These are phyloP conservation scores for Mus spicilegus DNA, from an alignment of 2,113 vertebrate genomes.

Conservation along the genomic window DNA sequence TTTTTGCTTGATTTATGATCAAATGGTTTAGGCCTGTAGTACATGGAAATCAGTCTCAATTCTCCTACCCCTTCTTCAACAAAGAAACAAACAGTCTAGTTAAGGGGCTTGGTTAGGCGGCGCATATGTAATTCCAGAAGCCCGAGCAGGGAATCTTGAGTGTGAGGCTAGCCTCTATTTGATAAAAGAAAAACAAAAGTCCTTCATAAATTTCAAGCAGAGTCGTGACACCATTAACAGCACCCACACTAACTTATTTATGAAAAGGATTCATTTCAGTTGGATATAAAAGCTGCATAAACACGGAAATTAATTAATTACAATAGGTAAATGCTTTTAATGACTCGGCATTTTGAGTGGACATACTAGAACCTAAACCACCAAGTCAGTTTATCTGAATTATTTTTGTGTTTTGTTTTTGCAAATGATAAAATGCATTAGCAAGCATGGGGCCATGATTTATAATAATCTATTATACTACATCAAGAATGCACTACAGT, in stretches of 20 bases:
- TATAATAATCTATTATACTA: background rate
- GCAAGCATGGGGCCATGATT: background rate
- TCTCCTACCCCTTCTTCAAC: background rate
- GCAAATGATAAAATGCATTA: slow-evolving; percentile 27
- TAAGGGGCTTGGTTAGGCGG: background rate
- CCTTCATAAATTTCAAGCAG: slow-evolving; percentile 42
- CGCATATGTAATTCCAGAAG: background rate
- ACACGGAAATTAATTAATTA: background rate
- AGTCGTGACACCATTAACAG: background rate
- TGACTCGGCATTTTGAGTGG: background rate
- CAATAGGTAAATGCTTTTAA: background rate
- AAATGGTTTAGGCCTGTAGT: background rate
- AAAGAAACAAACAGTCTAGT: background rate
- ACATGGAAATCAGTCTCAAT: background rate
- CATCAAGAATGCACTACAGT: background rate
- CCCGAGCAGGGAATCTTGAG: background rate
- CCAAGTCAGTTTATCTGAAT: slow-evolving; percentile 8
- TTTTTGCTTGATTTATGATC: background rate
- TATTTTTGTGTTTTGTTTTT: slow-evolving; percentile 8
- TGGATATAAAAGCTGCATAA: background rate
- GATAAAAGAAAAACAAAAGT: background rate
- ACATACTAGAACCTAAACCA: slow-evolving; percentile 18
- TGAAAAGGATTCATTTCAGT: slow-evolving; percentile 21
- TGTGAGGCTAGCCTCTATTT: background rate
- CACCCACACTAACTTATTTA: background rate